A percentile compares a stretch with the other conserved stretches of the same genome.
Conservation (phyloP, 2,888 invertebrate species). For the Nephrotoma appendiculata region DNA sequence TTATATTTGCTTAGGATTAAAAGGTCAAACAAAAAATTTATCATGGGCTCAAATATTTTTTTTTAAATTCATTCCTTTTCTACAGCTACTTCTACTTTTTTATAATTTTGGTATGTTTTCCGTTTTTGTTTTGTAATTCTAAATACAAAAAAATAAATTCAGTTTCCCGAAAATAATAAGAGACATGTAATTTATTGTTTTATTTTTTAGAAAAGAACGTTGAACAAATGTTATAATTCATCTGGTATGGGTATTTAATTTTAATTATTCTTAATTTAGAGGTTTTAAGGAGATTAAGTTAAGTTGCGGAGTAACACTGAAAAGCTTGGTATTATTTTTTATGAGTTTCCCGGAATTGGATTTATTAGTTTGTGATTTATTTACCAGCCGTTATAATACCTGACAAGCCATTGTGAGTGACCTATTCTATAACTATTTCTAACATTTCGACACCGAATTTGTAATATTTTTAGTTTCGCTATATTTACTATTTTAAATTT, state of each 20-base stretch:
- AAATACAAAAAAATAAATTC: not conserved
- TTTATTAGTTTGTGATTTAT: too few relatives aligned
- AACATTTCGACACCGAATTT: too few relatives aligned
- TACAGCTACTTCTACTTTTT: not conserved
- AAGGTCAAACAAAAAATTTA: constrained; percentile 2
- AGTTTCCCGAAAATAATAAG: not conserved
- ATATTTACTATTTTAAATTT: too few relatives aligned
- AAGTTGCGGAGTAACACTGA: not conserved
- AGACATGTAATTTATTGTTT: not conserved
- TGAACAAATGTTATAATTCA: not conserved
- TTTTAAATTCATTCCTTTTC: not conserved
- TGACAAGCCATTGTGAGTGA: too few relatives aligned
- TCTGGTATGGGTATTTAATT: not conserved
- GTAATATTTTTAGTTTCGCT: too few relatives aligned
- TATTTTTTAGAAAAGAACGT: not conserved
- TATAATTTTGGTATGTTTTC: not conserved
- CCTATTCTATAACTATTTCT: too few relatives aligned
- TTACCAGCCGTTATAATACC: too few relatives aligned
- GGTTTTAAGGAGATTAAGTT: not conserved
- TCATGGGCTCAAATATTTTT: not conserved
- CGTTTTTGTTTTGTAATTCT: not conserved
- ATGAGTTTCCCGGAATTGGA: not conserved
- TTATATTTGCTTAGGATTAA: constrained; percentile 2
- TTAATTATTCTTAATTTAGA: not conserved
- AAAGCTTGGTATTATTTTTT: not conserved